Evolutionary conservation across 2,888 invertebrate species (phyloP).

Genomic region (Mongoloraphidia duomilia): DNA sequence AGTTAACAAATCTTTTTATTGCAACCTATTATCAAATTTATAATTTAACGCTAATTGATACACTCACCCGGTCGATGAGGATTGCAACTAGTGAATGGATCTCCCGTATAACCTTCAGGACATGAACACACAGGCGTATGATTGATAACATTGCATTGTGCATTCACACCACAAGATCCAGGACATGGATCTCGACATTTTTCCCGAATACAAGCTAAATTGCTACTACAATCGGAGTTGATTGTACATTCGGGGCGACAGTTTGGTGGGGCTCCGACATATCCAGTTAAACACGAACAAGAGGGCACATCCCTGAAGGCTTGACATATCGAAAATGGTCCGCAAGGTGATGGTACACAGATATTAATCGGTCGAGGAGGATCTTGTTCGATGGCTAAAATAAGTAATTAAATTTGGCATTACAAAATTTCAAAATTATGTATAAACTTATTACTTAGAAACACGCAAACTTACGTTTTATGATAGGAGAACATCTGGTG

Average conservation of each 20-base stretch:
- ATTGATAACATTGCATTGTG: conserved; percentile 48
- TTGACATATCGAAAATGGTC: conserved; percentile 47
- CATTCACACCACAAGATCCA: conserved; percentile 46
- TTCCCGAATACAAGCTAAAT: conserved; percentile 39
- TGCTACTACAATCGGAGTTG: conserved; percentile 43
- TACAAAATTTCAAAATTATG: background rate
- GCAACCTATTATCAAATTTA: conserved; percentile 2
- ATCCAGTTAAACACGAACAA: conserved; percentile 42
- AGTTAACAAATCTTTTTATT: conserved; percentile 16
- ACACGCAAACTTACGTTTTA: conserved; percentile 26
- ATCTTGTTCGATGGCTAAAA: conserved; percentile 3
- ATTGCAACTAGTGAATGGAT: conserved; percentile 44
- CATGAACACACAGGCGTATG: conserved; percentile 58
- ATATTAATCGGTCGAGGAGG: conserved; percentile 31
- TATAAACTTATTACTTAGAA: conserved; percentile 1
- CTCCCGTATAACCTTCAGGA: conserved; percentile 41
- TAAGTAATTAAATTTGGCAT: background rate
- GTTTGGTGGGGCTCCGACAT: conserved; percentile 46
- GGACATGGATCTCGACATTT: conserved; percentile 45
- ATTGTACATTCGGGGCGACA: conserved; percentile 52
- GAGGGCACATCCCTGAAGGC: conserved; percentile 34
- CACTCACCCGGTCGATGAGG: conserved; percentile 26
- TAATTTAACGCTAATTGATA: conserved; percentile 13
- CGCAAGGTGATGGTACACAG: conserved; percentile 56
- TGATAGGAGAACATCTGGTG: conserved; percentile 36